Percentiles rank a stretch among this genome's conserved stretches.
These are phyloP conservation scores for Rhamnusium bicolor DNA, from an alignment of 2,888 invertebrate species.

Conservation along the genomic window DNA sequence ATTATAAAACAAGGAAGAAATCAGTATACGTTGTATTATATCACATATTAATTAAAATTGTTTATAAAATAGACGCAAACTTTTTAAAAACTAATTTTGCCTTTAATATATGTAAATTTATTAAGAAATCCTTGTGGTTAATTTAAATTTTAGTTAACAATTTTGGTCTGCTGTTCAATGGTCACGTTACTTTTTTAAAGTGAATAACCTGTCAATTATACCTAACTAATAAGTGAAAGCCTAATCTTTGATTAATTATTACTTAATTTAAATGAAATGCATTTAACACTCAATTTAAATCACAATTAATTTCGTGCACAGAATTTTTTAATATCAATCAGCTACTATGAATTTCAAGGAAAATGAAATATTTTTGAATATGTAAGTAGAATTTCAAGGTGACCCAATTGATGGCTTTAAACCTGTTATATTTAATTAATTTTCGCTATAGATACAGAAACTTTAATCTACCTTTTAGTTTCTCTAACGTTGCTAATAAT, in stretches of 20 bases:
- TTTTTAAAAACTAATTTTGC: neutral
- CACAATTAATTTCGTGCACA: constrained; percentile 1
- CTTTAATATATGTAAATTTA: too few relatives aligned
- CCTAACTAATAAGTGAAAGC: neutral
- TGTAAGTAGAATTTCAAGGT: constrained; percentile 21
- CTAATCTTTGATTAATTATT: constrained; percentile 13
- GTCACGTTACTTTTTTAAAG: neutral
- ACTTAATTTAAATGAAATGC: constrained; percentile 6
- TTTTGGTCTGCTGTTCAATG: neutral
- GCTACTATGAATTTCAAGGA: constrained; percentile 20
- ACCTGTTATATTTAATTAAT: constrained; percentile 27
- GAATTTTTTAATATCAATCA: constrained; percentile 6
- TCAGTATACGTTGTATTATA: too few relatives aligned
- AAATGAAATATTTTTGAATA: constrained; percentile 20
- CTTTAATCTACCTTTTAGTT: neutral
- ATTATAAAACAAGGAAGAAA: too few relatives aligned
- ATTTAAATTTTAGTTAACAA: neutral
- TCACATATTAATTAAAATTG: too few relatives aligned
- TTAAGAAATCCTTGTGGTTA: neutral
- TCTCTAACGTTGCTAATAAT: neutral
- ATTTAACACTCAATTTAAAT: constrained; percentile 1
- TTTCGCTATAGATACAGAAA: constrained; percentile 17
- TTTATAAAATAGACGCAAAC: neutral
- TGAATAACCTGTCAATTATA: constrained; percentile 2
- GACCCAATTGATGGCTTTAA: constrained; percentile 22